A percentile compares a stretch with the other conserved stretches of the same genome.
phyloP scores from a whole-genome alignment of 2,888 invertebrate species.

The Saturnia japonica region DNA sequence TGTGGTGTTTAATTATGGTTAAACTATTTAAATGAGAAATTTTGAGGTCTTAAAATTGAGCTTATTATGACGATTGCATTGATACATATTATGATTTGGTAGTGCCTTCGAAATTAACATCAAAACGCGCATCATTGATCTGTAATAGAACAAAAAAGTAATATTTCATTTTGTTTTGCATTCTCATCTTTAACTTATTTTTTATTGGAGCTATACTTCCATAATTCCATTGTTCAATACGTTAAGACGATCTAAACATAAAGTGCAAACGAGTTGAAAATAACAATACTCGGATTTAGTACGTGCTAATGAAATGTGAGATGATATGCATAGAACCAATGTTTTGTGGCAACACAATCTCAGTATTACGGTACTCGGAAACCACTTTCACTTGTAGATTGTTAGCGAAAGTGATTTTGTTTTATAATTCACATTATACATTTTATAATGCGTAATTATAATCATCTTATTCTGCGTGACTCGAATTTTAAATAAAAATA shows the following conservation, averaged over 20 bases:
- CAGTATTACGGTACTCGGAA: background rate
- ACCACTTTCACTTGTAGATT: background rate
- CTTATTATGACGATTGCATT: too few relatives aligned
- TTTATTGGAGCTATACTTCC: too few relatives aligned
- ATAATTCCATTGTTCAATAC: background rate
- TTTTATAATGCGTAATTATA: constrained; percentile 1
- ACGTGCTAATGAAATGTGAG: constrained; percentile 10
- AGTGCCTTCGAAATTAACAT: too few relatives aligned
- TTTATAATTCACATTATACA: background rate
- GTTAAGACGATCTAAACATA: background rate
- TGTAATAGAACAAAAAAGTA: too few relatives aligned
- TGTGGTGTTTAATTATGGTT: too few relatives aligned
- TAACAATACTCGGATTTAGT: background rate
- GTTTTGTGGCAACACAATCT: background rate
- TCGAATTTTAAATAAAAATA: too few relatives aligned
- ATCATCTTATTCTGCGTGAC: background rate
- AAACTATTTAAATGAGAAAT: too few relatives aligned
- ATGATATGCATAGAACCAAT: background rate
- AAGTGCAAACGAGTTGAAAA: background rate
- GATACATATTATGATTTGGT: too few relatives aligned
- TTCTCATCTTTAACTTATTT: too few relatives aligned
- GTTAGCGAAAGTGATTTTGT: constrained; percentile 5
- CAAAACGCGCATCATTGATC: too few relatives aligned
- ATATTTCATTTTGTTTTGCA: too few relatives aligned
- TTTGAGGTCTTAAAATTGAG: too few relatives aligned